A percentile compares a stretch with the other conserved stretches of the same genome.
These are phyloP conservation scores for Syncerus caffer DNA, from an alignment of 2,797 vertebrate genomes.

Conservation along the genomic window DNA sequence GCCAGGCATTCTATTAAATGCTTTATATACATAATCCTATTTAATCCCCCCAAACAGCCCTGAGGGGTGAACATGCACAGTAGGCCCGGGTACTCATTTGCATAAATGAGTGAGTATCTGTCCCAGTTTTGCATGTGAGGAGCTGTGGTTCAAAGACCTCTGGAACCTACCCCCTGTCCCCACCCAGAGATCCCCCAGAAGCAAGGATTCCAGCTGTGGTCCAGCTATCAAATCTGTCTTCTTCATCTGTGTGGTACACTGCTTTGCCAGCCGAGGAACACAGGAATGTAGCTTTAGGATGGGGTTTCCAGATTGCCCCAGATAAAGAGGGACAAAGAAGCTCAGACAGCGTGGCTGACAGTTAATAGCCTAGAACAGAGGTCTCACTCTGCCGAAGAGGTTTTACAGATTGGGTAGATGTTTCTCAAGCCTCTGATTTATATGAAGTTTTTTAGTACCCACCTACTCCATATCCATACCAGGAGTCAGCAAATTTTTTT, in stretches of 20 bases:
- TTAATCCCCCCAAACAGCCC: background rate
- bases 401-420: background rate
- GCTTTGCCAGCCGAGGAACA: background rate
- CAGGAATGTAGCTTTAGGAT: background rate
- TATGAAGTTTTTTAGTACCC: background rate
- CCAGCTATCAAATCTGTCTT: background rate
- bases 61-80: background rate
- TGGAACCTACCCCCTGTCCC: background rate
- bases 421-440: background rate
- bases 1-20: background rate
- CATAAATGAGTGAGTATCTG: background rate
- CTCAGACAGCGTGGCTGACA: background rate
- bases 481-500: background rate
- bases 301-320: background rate
- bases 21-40: background rate
- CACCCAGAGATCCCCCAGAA: background rate
- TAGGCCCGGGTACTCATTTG: background rate
- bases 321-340: background rate
- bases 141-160: background rate
- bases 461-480: background rate
- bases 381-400: background rate
- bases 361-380: background rate
- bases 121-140: background rate
- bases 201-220: background rate
- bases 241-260: background rate